phyloP scores from a whole-genome alignment of 2,888 invertebrate genomes.

The Drosophila neonasuta region DNA sequence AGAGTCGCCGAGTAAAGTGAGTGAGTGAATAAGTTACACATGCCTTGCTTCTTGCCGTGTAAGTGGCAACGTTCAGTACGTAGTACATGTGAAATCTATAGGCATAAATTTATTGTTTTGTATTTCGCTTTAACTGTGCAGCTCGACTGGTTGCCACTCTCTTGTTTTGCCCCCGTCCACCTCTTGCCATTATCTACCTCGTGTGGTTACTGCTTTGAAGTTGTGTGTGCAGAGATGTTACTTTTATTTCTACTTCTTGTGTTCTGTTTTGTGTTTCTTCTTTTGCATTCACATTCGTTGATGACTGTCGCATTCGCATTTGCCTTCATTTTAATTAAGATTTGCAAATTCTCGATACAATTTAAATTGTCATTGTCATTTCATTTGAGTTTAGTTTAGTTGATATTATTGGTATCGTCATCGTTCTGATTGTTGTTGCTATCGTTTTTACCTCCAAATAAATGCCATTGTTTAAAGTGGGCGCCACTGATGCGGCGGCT shows the following conservation, averaged over 20 bases:
- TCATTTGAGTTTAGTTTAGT: constrained; percentile 11
- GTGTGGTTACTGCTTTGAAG: constrained; percentile 25
- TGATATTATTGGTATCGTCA: constrained; percentile 7
- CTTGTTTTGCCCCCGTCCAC: not conserved
- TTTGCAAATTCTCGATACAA: constrained; percentile 52
- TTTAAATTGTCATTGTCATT: constrained; percentile 59
- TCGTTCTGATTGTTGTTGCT: constrained; percentile 2
- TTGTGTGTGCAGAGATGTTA: constrained; percentile 38
- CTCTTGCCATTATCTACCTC: constrained; percentile 6
- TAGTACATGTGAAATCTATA: constrained; percentile 70
- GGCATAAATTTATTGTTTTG: constrained; percentile 77
- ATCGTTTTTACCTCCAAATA: constrained; percentile 74
- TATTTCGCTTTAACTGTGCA: constrained; percentile 56
- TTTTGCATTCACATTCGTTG: constrained; percentile 56
- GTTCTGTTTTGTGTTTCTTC: constrained; percentile 51
- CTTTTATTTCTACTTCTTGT: constrained; percentile 48
- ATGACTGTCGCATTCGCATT: constrained; percentile 23
- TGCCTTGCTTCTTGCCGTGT: constrained; percentile 31
- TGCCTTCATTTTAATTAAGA: constrained; percentile 60
- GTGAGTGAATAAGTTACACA: constrained; percentile 53
- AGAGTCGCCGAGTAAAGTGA: constrained; percentile 29
- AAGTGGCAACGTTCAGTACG: constrained; percentile 56
- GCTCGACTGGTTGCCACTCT: constrained; percentile 9
- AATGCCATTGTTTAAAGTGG: constrained; percentile 74
- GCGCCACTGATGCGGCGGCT: constrained; percentile 37